These are phyloP conservation scores for Neomonachus schauinslandi DNA, from an alignment of 2,113 vertebrate species.

Conservation along the genomic window DNA sequence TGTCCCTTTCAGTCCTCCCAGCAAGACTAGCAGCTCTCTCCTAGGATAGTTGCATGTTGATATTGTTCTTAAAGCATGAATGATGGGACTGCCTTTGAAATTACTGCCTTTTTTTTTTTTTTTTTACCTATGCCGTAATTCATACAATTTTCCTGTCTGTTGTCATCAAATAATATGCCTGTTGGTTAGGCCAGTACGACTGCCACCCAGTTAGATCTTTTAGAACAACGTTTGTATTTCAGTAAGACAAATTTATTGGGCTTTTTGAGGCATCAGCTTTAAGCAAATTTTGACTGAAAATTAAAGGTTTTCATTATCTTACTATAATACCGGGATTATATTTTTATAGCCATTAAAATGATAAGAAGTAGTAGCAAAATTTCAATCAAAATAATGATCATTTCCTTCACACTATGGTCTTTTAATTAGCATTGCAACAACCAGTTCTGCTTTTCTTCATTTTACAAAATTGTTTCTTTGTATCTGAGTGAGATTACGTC, in stretches of 20 bases:
- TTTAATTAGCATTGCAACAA: conserved; percentile 4
- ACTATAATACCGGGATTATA: background rate
- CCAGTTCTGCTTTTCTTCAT: background rate
- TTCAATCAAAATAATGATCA: background rate
- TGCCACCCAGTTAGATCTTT: background rate
- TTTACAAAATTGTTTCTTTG: background rate
- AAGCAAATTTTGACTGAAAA: conserved; percentile 31
- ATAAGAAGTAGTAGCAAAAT: background rate
- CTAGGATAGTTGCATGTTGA: background rate
- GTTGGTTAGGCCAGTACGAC: background rate
- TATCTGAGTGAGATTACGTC: background rate
- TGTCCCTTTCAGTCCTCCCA: background rate
- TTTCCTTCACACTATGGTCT: background rate
- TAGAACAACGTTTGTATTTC: background rate
- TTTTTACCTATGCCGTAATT: background rate
- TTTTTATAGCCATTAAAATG: conserved; percentile 46
- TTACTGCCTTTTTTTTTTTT: background rate
- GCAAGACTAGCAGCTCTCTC: background rate
- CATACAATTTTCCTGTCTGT: background rate
- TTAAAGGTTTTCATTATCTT: conserved; percentile 18
- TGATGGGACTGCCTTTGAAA: background rate
- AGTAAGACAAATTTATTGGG: background rate
- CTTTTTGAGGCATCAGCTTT: background rate
- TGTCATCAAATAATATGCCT: background rate
- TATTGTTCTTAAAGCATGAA: background rate